Percentiles rank a stretch among this genome's conserved stretches.
These are phyloP conservation scores for Acanthacorydalis orientalis DNA, from an alignment of 2,888 invertebrate genomes.

Conservation along the genomic window DNA sequence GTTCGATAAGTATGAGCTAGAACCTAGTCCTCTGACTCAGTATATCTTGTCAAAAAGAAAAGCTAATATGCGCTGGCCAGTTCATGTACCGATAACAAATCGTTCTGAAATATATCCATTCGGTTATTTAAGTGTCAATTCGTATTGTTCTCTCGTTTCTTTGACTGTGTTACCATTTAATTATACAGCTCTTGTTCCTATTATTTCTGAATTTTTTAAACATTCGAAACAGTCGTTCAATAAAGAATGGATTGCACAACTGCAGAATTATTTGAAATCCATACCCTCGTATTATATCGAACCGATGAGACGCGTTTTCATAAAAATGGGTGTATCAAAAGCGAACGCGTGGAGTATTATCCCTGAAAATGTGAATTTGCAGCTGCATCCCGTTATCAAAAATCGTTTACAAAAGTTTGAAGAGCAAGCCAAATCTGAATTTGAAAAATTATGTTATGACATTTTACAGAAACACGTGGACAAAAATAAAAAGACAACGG, in stretches of 20 bases:
- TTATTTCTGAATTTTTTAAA: slow-evolving; percentile 87
- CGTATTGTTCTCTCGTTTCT: slow-evolving; percentile 84
- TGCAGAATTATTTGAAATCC: slow-evolving; percentile 83
- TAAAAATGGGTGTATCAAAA: slow-evolving; percentile 77
- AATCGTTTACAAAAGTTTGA: slow-evolving; percentile 91
- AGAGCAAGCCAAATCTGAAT: slow-evolving; percentile 81
- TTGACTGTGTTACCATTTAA: slow-evolving; percentile 97
- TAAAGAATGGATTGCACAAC: slow-evolving; percentile 80
- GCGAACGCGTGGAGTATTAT: slow-evolving; percentile 68
- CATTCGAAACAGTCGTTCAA: slow-evolving; percentile 79
- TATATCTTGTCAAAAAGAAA: slow-evolving; percentile 89
- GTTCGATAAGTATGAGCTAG: slow-evolving; percentile 97
- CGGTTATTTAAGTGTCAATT: slow-evolving; percentile 93
- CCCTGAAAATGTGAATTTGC: slow-evolving; percentile 84
- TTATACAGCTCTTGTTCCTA: slow-evolving; percentile 82
- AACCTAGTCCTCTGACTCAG: slow-evolving; percentile 91
- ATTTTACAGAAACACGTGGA: slow-evolving; percentile 52
- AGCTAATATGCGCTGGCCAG: slow-evolving; percentile 94
- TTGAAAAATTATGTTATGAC: slow-evolving; percentile 70
- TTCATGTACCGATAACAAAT: slow-evolving; percentile 78
- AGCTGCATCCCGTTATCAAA: slow-evolving; percentile 79
- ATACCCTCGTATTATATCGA: slow-evolving; percentile 91
- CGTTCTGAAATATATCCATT: slow-evolving; percentile 85
- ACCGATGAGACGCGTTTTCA: slow-evolving; percentile 75
- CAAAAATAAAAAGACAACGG: neutral